phyloP scores from a whole-genome alignment of 2,888 invertebrate species.

The Rotaria magnacalcarata region DNA sequence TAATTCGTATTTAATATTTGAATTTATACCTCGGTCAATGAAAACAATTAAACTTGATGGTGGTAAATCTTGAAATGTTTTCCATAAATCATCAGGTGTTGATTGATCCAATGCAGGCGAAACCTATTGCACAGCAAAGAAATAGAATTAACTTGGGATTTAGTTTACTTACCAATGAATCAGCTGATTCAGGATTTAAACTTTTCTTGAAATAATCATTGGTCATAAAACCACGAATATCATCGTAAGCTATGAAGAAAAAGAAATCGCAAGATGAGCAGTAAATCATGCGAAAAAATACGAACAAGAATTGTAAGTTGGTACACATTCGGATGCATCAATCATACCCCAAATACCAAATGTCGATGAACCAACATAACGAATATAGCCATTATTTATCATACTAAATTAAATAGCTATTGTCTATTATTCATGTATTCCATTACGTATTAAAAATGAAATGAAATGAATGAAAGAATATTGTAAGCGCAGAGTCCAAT shows the following conservation, averaged over 20 bases:
- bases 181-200: not conserved
- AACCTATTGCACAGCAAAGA: not conserved
- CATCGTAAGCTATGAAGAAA: constrained; percentile 51
- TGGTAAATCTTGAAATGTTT: not conserved
- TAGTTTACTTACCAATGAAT: not conserved
- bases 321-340: constrained; percentile 58
- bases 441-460: too few relatives aligned
- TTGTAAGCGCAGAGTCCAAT: too few relatives aligned
- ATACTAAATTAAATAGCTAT: not conserved
- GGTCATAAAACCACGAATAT: constrained; percentile 53
- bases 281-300: not conserved
- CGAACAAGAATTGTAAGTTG: constrained; percentile 56
- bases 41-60: not conserved
- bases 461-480: too few relatives aligned
- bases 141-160: not conserved
- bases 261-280: not conserved
- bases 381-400: constrained; percentile 47
- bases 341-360: constrained; percentile 54
- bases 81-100: not conserved
- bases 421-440: too few relatives aligned
- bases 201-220: constrained; percentile 49
- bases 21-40: not conserved
- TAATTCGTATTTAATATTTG: not conserved
- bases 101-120: constrained; percentile 20
- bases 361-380: constrained; percentile 51